Evolutionary conservation across 1,140 invertebrate genomes (phyloP).

Genomic region (Penaeus japonicus): DNA sequence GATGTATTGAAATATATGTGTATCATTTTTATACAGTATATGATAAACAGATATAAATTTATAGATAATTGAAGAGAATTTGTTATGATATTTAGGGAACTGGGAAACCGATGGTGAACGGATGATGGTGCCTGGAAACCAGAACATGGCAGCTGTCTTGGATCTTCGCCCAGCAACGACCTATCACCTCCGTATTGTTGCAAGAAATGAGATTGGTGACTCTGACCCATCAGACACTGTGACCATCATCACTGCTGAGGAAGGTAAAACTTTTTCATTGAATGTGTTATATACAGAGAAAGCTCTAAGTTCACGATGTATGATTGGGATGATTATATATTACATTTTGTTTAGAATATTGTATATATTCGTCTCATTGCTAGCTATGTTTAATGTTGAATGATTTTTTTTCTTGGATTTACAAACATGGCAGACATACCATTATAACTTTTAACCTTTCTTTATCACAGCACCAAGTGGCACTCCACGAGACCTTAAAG

Average conservation of each 20-base stretch:
- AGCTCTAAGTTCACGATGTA: not conserved
- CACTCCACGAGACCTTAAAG: constrained; percentile 75
- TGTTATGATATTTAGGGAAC: constrained; percentile 61
- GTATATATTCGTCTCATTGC: too few relatives aligned
- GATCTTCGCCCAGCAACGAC: constrained; percentile 89
- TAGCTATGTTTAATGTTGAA: not conserved
- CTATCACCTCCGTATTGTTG: constrained; percentile 91
- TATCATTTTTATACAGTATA: too few relatives aligned
- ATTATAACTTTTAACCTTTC: constrained; percentile 24
- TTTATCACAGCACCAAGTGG: constrained; percentile 75
- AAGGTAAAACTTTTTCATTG: constrained; percentile 68
- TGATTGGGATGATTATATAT: too few relatives aligned
- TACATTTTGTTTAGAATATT: too few relatives aligned
- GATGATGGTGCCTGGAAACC: constrained; percentile 83
- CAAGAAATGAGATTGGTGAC: constrained; percentile 92
- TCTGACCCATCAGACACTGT: constrained; percentile 91
- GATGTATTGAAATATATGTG: too few relatives aligned
- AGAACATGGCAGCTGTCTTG: constrained; percentile 86
- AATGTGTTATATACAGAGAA: not conserved
- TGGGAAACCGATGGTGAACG: constrained; percentile 82
- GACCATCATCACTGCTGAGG: constrained; percentile 92
- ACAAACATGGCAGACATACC: not conserved
- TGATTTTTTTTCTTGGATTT: not conserved
- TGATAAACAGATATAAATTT: not conserved
- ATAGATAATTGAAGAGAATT: not conserved